Evolutionary conservation across 2,888 invertebrate species (phyloP), one percentile per base, ranked within the genome.

Genomic region (Microdon myrmicae): DNA sequence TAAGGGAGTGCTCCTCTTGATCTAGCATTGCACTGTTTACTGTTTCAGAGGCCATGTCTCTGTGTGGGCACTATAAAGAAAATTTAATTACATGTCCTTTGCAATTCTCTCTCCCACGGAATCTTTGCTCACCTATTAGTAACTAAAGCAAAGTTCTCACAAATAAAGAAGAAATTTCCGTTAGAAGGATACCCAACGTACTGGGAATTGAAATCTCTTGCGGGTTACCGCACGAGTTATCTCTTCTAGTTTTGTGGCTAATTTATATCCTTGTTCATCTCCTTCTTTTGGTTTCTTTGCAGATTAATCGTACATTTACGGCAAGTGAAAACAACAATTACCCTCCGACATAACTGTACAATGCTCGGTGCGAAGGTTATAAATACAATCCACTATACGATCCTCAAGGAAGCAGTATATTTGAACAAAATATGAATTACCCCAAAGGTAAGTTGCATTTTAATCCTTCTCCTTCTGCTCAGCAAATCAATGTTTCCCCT

Each of bases 401-500:
- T 37, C 47, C 53, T 51, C 19, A 64, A 58, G 45, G 32, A 64
- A 64, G 51, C 64, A 53, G 45, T 64, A n/a, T n/a, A n/a, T 43
- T 47, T 45, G 34, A 64, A 61, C 43, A 43, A 72, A 75, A 71
- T 73, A 77, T 77, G 77, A 77, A 74, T 74, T 78, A 77, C 73
- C 74, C 77, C 71, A 77, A 77, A 74, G 78, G 77, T 78, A 70
- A 75, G 77, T 76, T 22, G 4, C 20, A 12, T 4, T 14, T 17
- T 23, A 19, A n/a, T n/a, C n/a, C n/a, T n/a, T n/a, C n/a, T n/a
- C n/a, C n/a, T n/a, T n/a, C n/a, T n/a, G n/a, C n/a, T n/a, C n/a
- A n/a, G n/a, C n/a, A n/a, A n/a, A n/a, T n/a, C n/a, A n/a, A 3
- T 4, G 3, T 10, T 29, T 32, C 14, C 8, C 19, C 10, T 32